phyloP scores from a whole-genome alignment of 2,797 vertebrate species.

The Threskiornis aethiopicus region DNA sequence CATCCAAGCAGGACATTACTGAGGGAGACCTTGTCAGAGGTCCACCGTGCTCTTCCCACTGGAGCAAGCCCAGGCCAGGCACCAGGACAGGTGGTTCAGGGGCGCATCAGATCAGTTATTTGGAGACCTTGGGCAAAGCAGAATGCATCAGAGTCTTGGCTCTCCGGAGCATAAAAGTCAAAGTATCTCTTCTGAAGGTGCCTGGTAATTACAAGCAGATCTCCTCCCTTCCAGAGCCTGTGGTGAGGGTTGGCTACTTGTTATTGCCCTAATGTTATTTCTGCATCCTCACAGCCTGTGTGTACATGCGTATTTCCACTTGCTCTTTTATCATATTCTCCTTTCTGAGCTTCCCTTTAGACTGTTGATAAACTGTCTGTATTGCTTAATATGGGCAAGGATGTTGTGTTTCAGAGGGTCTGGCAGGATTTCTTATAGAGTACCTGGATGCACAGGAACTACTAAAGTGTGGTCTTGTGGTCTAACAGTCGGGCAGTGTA shows the following conservation, averaged over 20 bases:
- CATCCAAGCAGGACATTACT: neutral
- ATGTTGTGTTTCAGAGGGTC: neutral
- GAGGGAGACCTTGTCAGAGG: neutral
- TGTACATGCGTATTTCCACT: neutral
- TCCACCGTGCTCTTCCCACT: neutral
- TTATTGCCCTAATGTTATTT: neutral
- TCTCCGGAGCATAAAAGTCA: neutral
- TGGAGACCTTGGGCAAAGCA: neutral
- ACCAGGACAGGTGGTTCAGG: fast-evolving
- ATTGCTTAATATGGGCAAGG: neutral
- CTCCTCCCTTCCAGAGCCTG: neutral
- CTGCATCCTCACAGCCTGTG: fast-evolving
- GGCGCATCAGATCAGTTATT: neutral
- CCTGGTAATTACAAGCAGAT: neutral
- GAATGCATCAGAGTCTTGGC: neutral
- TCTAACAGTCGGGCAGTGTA: neutral
- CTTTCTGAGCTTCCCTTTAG: neutral
- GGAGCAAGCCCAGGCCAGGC: neutral
- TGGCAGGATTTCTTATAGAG: neutral
- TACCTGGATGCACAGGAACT: neutral
- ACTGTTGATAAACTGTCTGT: neutral
- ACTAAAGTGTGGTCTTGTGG: neutral
- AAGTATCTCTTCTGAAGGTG: neutral
- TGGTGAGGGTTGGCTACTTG: neutral
- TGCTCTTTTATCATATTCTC: neutral